Conservation (phyloP, 2,113 vertebrate genomes). For the Benitochromis conjunctus region DNA sequence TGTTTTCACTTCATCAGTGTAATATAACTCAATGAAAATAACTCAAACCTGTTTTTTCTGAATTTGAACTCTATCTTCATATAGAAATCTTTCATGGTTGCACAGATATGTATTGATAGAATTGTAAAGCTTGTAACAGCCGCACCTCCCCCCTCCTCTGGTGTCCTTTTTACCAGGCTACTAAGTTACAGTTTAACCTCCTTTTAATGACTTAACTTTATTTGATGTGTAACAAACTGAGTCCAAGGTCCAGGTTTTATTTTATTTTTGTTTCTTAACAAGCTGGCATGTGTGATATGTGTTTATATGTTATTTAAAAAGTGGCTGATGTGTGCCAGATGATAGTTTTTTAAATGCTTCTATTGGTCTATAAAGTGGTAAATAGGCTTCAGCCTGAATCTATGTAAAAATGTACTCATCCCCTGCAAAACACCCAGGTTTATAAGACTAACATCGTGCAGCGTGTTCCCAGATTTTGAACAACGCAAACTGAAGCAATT, state of each 20-base stretch:
- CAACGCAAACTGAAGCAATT: not conserved
- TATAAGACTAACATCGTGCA: not conserved
- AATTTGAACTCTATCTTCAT: not conserved
- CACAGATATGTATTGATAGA: not conserved
- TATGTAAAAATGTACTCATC: not conserved
- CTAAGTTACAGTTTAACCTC: not conserved
- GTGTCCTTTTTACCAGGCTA: not conserved
- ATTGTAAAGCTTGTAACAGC: not conserved
- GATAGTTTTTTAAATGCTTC: not conserved
- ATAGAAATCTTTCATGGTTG: fast-evolving
- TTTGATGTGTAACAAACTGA: not conserved
- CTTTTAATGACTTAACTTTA: not conserved
- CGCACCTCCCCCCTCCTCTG: not conserved
- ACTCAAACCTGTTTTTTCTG: not conserved
- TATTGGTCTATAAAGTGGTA: not conserved
- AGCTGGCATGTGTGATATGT: not conserved
- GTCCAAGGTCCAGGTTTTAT: not conserved
- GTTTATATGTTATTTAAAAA: too few species aligned
- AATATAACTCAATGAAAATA: not conserved
- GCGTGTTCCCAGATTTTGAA: not conserved
- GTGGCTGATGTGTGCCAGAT: not conserved
- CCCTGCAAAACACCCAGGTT: not conserved
- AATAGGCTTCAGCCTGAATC: not conserved
- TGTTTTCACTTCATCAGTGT: not conserved
- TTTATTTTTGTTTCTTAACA: not conserved